Evolutionary conservation across 2,797 vertebrate genomes (phyloP).

Genomic region (Centroberyx gerrardi): DNA sequence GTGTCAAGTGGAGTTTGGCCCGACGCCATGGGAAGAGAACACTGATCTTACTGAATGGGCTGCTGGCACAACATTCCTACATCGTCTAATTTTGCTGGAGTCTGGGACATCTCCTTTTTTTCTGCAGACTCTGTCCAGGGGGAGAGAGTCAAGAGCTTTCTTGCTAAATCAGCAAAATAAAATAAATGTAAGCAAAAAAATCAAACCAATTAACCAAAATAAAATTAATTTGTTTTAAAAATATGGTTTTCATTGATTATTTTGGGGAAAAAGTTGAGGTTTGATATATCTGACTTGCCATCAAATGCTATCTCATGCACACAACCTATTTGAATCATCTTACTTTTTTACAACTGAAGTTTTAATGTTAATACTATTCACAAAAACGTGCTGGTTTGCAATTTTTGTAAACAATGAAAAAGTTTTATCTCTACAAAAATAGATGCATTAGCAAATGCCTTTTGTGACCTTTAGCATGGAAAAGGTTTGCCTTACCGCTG

Average conservation of each 20-base stretch:
- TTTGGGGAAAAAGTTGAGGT: not conserved
- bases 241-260: not conserved
- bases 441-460: not conserved
- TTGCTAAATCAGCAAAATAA: too few relatives aligned
- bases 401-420: not conserved
- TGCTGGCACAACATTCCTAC: too few relatives aligned
- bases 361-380: slow-evolving; percentile 1
- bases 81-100: too few relatives aligned
- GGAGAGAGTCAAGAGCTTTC: too few relatives aligned
- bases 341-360: not conserved
- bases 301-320: not conserved
- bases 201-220: too few relatives aligned
- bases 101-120: too few relatives aligned
- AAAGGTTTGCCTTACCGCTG: not conserved
- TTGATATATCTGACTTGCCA: not conserved
- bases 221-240: too few relatives aligned
- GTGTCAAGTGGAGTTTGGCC: too few relatives aligned
- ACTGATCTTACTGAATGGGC: too few relatives aligned
- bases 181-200: too few relatives aligned
- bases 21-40: too few relatives aligned
- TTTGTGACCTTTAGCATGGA: not conserved
- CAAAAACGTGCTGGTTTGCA: not conserved
- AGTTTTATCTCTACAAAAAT: slow-evolving; percentile 6
- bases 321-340: not conserved
- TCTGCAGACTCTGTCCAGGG: too few relatives aligned